Evolutionary conservation across 2,113 vertebrate genomes (phyloP), one percentile per base, ranked within the genome.

Genomic region (Pyrgilauda ruficollis): DNA sequence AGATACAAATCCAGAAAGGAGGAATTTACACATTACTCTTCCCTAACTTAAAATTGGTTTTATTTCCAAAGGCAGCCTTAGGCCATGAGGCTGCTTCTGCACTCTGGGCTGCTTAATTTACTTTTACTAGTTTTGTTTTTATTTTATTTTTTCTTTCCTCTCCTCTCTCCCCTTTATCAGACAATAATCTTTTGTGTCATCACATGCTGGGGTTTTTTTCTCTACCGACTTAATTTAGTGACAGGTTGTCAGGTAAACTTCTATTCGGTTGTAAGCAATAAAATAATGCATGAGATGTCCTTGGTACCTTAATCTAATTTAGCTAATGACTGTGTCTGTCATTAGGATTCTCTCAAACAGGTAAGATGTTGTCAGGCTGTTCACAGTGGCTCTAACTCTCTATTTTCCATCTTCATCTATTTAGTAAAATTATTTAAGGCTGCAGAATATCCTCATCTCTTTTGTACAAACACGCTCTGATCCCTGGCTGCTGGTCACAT

Each of bases 201-300:
- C 41, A 72, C 67, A 64, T 47, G 28, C 19, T 82, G 16, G 20
- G 2, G 1, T 30, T 56, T 72, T 41, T 33, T 35, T 18, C 13
- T 64, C 63, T 75, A 62, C 31, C 7, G 13, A 26, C 21, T 80
- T 47, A 37, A 43, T 87, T 53, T 70, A 52, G 17, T 91, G 84
- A 31, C 58, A 89, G n/a, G 41, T 39, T 92, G 59, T 82, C 87
- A 77, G 22, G 66, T 44, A 94, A 96, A 86, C 77, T 95, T 89
- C 73, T 84, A 6, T 94, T 96, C 95, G 70, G 84, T 96, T 97
- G 62, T 96, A 93, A 94, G 87, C 92, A 96, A 96, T 94, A 96
- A 96, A 97, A 95, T 94, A 70, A 93, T 87, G 90, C 85, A 82
- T 92, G 97, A 97, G 90, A 84, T 87, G 72, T 96, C 95, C 83